Evolutionary conservation across 2,888 invertebrate species (phyloP), one percentile per base, ranked within the genome.

Genomic region (Polydrusus tereticollis): DNA sequence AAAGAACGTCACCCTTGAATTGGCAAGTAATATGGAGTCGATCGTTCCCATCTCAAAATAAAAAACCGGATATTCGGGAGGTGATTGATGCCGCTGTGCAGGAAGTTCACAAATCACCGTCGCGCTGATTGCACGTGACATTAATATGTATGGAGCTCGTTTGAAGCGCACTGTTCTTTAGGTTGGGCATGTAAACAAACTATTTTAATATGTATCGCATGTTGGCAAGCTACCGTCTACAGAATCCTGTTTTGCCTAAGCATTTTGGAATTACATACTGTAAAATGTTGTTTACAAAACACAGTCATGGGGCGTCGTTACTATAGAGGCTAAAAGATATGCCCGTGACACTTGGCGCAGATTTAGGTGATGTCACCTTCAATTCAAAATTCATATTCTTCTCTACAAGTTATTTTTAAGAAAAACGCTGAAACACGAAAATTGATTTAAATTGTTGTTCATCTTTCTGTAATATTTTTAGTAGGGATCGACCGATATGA

Each of bases 91-190:
- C 23, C 38, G 41, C 33, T 20, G 20, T 52, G 55, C 69, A 69
- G 69, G 69, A 69, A 69, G 69, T 57, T 23, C 63, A 69, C 69
- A 69, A 69, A 60, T 62, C 60, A 68, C 50, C 60, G 68, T 60
- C 57, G 45, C 67, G 58, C 58, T 47, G 58, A 64, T 52, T 38
- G 67, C 67, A 67, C 67, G 58, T 67, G 67, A 67, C 67, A 67
- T 67, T 67, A 67, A 67, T 67, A 67, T 67, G 58, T 45, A 67
- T 67, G 29, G 52, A 47, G 29, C 47, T 21, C 29, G 29, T 45
- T 45, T 29, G 45, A 29, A 33, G 62, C 62, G 47, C 45, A 26
- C 26, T 47, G 45, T 62, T 47, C 47, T 62, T 26, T 60, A 26
- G 62, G 47, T 45, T 45, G 47, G 62, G 62, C 47, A 16, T 33